Base-by-base conservation (phyloP, 64 coral and sea anemone genomes). In the Montipora capricornis region DNA sequence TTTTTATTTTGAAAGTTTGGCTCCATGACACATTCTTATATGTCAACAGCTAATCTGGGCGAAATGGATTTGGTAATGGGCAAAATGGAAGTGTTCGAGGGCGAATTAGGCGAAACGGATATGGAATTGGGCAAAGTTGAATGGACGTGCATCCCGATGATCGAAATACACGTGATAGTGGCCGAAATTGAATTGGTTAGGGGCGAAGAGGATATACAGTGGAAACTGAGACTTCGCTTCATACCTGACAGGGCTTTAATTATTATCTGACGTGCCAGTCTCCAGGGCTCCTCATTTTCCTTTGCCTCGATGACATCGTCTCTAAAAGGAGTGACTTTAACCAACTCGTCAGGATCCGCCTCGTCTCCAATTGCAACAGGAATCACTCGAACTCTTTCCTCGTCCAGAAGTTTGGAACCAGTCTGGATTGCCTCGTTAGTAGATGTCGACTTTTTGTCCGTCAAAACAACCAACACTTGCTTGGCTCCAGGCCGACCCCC, bases 391-490 rank as follows among this genome's bases (percentile, higher is more conserved):
- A 94, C 48, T 20, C 83, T 89, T 48, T 88, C 48, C 19, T 97
- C 92, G 24, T 97, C 89, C 20, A 97, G 68, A 2, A 85, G 68
- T 52, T n/a, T 71, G 8, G 80, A 66, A 80, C 77, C 77, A 1
- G 73, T 57, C 15, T 86, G 79, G 59, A 97, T 78, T 4, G 48
- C 84, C 26, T 55, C 71, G 68, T 51, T 62, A 26, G 29, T 77
- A 51, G 84, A 91, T 14, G 91, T 86, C 44, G 95, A 97, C 20
- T 81, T 90, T 50, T 89, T 97, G 26, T 97, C 95, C 16, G 69
- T 91, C 45, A 97, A 94, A 78, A 97, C 89, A 6, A 97, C 92
- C 3, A 97, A 47, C 3, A 97, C 89, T 71, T 91, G 94, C 51
- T 97, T 97, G 2, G 92, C 95, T 46, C 87, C 84, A 49, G 77